A percentile compares a stretch with the other conserved stretches of the same genome.
Evolutionary conservation across 2,888 invertebrate genomes (phyloP).

Genomic region (Tolmerus cingulatus): DNA sequence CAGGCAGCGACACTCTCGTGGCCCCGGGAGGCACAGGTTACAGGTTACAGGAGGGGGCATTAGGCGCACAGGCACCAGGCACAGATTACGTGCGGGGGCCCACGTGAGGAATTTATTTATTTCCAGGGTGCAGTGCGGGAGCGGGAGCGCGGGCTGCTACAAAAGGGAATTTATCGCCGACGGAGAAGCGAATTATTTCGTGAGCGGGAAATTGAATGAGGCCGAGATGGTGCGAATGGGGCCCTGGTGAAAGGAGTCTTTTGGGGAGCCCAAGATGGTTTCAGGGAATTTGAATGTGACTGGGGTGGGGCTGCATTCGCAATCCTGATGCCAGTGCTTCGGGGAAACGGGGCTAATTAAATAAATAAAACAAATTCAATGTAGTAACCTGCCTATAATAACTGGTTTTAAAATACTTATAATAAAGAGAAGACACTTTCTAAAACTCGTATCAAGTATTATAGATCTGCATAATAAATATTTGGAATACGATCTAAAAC

Average conservation of each 20-base stretch:
- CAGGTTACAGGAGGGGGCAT: neutral
- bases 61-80: neutral
- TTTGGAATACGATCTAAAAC: too few species aligned
- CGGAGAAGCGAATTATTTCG: neutral
- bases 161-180: constrained; percentile 37
- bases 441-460: too few species aligned
- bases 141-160: neutral
- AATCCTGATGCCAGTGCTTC: neutral
- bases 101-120: constrained; percentile 9
- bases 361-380: too few species aligned
- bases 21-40: neutral
- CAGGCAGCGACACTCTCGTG: neutral
- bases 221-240: neutral
- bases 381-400: too few species aligned
- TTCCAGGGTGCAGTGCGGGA: neutral
- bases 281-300: neutral
- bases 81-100: neutral
- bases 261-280: neutral
- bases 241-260: neutral
- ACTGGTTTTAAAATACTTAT: too few species aligned
- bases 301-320: neutral
- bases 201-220: constrained; percentile 11
- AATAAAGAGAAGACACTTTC: too few species aligned
- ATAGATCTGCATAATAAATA: too few species aligned
- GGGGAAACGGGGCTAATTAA: neutral